Conservation (phyloP, 1,140 invertebrate species). For the Camponotus floridanus region DNA sequence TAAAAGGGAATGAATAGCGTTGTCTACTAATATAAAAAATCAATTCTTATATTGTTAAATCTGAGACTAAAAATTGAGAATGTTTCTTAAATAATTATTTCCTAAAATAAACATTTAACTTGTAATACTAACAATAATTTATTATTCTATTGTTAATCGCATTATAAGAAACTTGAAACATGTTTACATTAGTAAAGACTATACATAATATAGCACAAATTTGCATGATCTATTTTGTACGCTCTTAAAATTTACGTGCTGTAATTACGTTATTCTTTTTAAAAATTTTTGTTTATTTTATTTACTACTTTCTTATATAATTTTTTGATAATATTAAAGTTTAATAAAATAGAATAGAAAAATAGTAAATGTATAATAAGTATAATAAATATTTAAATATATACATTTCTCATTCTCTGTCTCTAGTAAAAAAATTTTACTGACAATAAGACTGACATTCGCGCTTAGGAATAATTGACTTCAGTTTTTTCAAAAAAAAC, state of each 20-base stretch:
- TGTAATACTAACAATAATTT: background rate
- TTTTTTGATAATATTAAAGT: background rate
- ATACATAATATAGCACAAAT: background rate
- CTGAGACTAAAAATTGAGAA: background rate
- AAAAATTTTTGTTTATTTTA: constrained; percentile 8
- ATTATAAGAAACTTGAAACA: constrained; percentile 13
- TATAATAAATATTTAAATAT: background rate
- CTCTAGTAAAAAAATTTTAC: background rate
- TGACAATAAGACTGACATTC: background rate
- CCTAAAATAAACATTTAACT: background rate
- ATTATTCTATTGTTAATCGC: background rate
- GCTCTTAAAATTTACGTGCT: background rate
- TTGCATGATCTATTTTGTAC: background rate
- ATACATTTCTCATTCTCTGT: background rate
- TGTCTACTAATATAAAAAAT: too few species aligned
- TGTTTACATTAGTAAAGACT: background rate
- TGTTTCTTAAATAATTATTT: constrained; percentile 22
- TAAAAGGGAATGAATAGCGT: too few species aligned
- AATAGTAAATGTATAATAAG: background rate
- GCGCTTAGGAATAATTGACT: background rate
- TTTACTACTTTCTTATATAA: background rate
- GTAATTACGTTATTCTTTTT: background rate
- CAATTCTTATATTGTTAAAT: background rate
- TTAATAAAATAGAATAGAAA: too few species aligned
- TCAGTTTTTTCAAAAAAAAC: background rate